These are phyloP conservation scores for Ormyrus rosae DNA, from an alignment of 2,888 invertebrate species.

Conservation along the genomic window DNA sequence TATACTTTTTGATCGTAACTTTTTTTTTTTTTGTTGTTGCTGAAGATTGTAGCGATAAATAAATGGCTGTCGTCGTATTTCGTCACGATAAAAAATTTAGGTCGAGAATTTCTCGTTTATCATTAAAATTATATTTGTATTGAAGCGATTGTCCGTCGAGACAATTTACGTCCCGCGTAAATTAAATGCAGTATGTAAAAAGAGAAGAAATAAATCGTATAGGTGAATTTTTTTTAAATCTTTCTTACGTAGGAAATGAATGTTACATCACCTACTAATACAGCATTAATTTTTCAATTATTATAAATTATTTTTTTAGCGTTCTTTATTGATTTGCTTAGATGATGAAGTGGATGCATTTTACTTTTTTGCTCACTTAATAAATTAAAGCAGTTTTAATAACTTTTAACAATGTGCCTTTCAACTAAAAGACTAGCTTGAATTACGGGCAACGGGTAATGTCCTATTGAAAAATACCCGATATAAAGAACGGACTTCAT, in stretches of 20 bases:
- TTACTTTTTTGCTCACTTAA: no score
- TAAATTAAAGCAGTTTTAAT: no score
- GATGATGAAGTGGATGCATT: no score
- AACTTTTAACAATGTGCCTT: not conserved
- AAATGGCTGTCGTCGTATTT: not conserved
- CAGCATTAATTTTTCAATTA: slow-evolving; percentile 2
- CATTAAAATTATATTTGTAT: slow-evolving; percentile 37
- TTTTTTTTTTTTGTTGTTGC: no score
- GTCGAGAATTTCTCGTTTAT: slow-evolving; percentile 38
- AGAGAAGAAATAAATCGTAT: not conserved
- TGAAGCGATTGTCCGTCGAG: slow-evolving; percentile 28
- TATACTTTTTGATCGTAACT: no score
- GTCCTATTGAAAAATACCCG: no score
- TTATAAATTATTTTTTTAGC: not conserved
- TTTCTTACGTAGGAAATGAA: not conserved
- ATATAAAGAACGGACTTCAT: no score
- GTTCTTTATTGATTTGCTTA: no score
- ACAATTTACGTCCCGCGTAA: slow-evolving; percentile 43
- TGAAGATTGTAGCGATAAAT: no score
- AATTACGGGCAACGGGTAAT: no score
- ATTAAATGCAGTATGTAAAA: slow-evolving; percentile 9
- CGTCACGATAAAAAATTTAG: slow-evolving; percentile 34
- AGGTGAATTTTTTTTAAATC: not conserved
- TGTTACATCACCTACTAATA: no score
- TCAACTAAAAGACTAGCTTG: not conserved